A percentile compares a stretch with the other conserved stretches of the same genome.
These are phyloP conservation scores for Chamaedrilus cognettii DNA, from an alignment of 2,888 invertebrate genomes.

Conservation along the genomic window DNA sequence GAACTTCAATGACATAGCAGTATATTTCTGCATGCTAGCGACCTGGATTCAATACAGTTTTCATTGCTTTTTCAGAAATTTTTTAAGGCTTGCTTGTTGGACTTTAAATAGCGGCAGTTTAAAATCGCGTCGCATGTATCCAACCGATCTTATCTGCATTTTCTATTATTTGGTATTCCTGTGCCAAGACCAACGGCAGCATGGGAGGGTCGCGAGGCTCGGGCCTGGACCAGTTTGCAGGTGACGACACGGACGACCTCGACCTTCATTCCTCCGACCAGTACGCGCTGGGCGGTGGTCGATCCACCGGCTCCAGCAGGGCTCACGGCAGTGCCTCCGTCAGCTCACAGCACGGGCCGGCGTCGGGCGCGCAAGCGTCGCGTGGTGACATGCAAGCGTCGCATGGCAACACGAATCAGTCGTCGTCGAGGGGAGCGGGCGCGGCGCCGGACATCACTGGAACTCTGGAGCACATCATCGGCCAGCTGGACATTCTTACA, in stretches of 20 bases:
- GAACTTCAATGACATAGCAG: too few species aligned
- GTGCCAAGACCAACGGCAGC: not conserved
- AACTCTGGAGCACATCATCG: conserved; percentile 58
- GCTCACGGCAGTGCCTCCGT: not conserved
- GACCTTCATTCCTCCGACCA: too few species aligned
- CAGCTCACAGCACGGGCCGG: not conserved
- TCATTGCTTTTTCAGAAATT: too few species aligned
- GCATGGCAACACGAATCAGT: not conserved
- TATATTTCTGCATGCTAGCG: too few species aligned
- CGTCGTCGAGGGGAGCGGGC: not conserved
- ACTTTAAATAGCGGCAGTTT: too few species aligned
- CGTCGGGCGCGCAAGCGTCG: not conserved
- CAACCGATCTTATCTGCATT: too few species aligned
- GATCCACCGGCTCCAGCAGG: not conserved
- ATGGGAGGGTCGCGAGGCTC: not conserved
- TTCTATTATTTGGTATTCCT: too few species aligned
- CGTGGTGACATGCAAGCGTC: not conserved
- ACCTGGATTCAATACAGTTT: too few species aligned
- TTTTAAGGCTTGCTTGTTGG: too few species aligned
- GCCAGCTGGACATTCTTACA: conserved; percentile 59
- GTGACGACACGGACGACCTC: conserved; percentile 7
- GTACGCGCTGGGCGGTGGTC: not conserved
- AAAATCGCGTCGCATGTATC: too few species aligned
- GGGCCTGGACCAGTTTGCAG: not conserved
- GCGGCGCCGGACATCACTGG: conserved; percentile 28